phyloP scores from a whole-genome alignment of 2,797 vertebrate genomes.

The Somateria mollissima region DNA sequence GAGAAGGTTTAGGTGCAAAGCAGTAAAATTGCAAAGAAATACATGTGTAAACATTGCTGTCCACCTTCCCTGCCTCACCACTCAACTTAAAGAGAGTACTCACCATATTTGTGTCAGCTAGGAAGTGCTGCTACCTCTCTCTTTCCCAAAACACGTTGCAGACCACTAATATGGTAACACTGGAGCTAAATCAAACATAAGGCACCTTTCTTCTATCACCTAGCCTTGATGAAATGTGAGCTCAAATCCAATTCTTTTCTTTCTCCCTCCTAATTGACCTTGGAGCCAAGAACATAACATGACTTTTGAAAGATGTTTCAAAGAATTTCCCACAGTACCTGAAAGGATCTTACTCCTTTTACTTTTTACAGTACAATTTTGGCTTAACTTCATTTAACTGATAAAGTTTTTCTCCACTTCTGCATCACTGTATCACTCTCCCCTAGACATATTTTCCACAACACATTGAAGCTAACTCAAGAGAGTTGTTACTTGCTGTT shows the following conservation, averaged over 20 bases:
- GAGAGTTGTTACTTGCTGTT: not conserved
- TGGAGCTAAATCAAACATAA: not conserved
- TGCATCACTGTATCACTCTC: not conserved
- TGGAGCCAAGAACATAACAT: not conserved
- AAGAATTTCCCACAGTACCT: not conserved
- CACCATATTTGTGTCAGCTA: not conserved
- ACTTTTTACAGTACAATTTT: not conserved
- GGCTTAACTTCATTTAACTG: not conserved
- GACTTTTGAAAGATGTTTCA: not conserved
- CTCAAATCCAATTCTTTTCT: not conserved
- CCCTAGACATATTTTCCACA: not conserved
- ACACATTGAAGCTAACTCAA: not conserved
- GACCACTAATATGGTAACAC: not conserved
- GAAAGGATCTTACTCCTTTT: not conserved
- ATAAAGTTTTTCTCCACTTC: not conserved
- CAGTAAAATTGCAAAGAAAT: not conserved
- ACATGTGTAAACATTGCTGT: constrained; percentile 2
- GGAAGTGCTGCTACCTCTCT: not conserved
- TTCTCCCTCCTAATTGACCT: not conserved
- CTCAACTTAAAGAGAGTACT: not conserved
- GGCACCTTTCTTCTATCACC: not conserved
- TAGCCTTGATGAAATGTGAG: not conserved
- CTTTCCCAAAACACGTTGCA: not conserved
- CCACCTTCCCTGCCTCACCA: not conserved
- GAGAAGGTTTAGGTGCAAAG: not conserved